These are phyloP conservation scores for Lepus timidus DNA, from an alignment of 2,113 vertebrate genomes.

Conservation along the genomic window DNA sequence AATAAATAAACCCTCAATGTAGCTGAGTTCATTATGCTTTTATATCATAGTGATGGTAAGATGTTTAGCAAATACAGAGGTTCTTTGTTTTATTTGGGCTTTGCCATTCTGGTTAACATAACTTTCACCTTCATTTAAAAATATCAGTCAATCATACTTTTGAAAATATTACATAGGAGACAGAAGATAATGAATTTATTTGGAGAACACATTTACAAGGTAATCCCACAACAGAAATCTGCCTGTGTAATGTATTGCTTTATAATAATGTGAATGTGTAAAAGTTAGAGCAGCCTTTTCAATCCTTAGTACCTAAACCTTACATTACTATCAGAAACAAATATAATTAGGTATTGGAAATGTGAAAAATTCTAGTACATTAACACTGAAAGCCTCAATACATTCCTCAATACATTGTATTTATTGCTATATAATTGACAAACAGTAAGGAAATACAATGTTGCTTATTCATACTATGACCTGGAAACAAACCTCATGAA, in stretches of 20 bases:
- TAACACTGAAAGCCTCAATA: conserved; percentile 77
- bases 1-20: not conserved
- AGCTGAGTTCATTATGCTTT: not conserved
- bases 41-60: not conserved
- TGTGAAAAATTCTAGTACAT: conserved; percentile 83
- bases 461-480: not conserved
- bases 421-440: conserved; percentile 80
- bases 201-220: conserved; percentile 82
- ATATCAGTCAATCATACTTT: conserved; percentile 80
- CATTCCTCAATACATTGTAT: conserved; percentile 79
- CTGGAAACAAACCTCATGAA: conserved; percentile 76
- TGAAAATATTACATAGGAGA: conserved; percentile 75
- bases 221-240: conserved; percentile 69
- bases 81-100: conserved; percentile 76
- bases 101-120: conserved; percentile 62
- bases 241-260: conserved; percentile 81
- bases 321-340: conserved; percentile 82
- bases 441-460: conserved; percentile 74
- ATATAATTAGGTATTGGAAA: conserved; percentile 86
- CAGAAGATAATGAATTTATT: conserved; percentile 84
- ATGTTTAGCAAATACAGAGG: conserved; percentile 79
- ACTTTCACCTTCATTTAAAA: conserved; percentile 77
- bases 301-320: conserved; percentile 82
- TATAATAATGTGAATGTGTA: conserved; percentile 87
- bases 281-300: conserved; percentile 81